Conservation (phyloP, 1,140 invertebrate genomes). For the Drosophila orosa region DNA sequence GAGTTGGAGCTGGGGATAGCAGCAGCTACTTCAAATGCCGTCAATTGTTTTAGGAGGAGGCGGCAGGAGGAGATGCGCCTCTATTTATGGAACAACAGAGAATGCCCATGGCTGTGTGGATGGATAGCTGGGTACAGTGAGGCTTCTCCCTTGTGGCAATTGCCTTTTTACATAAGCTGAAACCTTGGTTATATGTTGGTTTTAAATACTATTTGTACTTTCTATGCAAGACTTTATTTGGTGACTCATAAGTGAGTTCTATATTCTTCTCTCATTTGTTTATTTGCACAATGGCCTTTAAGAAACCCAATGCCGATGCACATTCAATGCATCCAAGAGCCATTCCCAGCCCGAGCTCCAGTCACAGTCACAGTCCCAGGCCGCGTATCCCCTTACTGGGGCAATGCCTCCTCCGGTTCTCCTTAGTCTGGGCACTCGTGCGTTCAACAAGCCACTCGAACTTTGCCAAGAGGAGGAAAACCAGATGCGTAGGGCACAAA, state of each 20-base stretch:
- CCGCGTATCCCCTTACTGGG: conserved; percentile 14
- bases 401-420: conserved; percentile 5
- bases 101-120: conserved; percentile 32
- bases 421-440: conserved; percentile 51
- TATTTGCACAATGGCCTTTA: conserved; percentile 46
- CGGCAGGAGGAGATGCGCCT: conserved; percentile 34
- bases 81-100: conserved; percentile 73
- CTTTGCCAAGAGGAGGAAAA: conserved; percentile 24
- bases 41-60: conserved; percentile 66
- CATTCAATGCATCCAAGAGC: conserved; percentile 47
- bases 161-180: not conserved
- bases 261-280: conserved; percentile 50
- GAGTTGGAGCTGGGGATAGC: conserved; percentile 7
- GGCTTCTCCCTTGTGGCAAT: not conserved
- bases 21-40: conserved; percentile 72
- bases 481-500: conserved; percentile 26
- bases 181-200: not conserved
- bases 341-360: conserved; percentile 14
- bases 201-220: not conserved
- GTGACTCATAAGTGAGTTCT: not conserved
- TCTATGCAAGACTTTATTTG: not conserved
- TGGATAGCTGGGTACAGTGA: conserved; percentile 21
- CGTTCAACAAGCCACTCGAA: conserved; percentile 69
- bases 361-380: not conserved
- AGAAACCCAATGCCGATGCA: conserved; percentile 58